These are phyloP conservation scores for Zeus faber DNA, from an alignment of 2,113 vertebrate species.

Conservation along the genomic window DNA sequence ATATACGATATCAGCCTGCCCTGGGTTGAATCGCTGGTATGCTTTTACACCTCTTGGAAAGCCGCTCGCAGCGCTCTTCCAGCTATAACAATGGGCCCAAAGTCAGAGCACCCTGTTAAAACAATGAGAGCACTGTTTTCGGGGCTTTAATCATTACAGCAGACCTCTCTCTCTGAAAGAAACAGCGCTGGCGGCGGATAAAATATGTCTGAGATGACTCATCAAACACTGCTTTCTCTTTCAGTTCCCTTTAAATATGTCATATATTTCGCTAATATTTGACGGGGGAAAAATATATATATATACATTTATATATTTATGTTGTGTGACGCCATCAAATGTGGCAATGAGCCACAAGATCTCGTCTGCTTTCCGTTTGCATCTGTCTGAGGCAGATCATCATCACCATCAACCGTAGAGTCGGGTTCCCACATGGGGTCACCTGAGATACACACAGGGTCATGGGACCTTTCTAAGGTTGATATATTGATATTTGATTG, in stretches of 20 bases:
- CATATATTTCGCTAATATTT: too few species aligned
- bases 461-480: too few species aligned
- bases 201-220: conserved; percentile 46
- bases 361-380: too few species aligned
- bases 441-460: too few species aligned
- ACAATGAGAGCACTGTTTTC: conserved; percentile 69
- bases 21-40: conserved; percentile 12
- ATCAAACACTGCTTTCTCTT: conserved; percentile 49
- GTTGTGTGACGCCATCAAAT: too few species aligned
- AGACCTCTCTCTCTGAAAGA: conserved; percentile 52
- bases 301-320: too few species aligned
- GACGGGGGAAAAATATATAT: too few species aligned
- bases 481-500: too few species aligned
- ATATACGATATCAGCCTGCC: conserved; percentile 15
- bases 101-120: conserved; percentile 44
- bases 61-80: conserved; percentile 21
- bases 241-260: conserved; percentile 27
- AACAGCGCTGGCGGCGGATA: conserved; percentile 43
- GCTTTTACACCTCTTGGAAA: conserved; percentile 17
- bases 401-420: too few species aligned
- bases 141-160: conserved; percentile 55
- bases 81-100: conserved; percentile 47
- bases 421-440: too few species aligned
- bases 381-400: too few species aligned
- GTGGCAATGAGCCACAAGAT: too few species aligned